phyloP scores from a whole-genome alignment of 2,797 vertebrate genomes.

The Acridotheres tristis region DNA sequence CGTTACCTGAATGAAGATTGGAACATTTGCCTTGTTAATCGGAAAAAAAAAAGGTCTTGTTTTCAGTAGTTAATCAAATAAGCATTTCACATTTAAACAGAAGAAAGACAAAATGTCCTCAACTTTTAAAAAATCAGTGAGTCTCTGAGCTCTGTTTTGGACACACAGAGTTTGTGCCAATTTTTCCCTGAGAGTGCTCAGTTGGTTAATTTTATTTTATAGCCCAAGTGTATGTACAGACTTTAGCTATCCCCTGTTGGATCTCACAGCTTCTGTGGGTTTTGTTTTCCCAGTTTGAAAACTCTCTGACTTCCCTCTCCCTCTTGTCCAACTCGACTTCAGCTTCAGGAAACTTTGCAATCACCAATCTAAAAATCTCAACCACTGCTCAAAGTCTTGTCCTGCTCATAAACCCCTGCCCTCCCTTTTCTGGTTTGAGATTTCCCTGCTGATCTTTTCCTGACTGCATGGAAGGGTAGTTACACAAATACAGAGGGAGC shows the following conservation, averaged over 20 bases:
- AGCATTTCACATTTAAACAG: not conserved
- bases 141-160: not conserved
- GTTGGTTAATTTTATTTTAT: not conserved
- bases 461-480: not conserved
- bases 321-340: not conserved
- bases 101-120: not conserved
- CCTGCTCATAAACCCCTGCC: not conserved
- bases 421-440: not conserved
- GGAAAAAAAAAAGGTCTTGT: not conserved
- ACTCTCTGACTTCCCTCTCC: not conserved
- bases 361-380: not conserved
- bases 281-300: not conserved
- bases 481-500: not conserved
- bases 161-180: rapidly evolving
- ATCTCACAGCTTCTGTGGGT: not conserved
- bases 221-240: not conserved
- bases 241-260: not conserved
- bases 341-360: not conserved
- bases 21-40: slow-evolving; percentile 19
- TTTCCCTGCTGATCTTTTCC: not conserved
- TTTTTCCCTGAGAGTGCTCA: not conserved
- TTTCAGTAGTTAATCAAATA: slow-evolving; percentile 3
- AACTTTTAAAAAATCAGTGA: not conserved
- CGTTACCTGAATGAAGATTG: slow-evolving; percentile 18
- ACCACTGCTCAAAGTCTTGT: not conserved